phyloP scores from a whole-genome alignment of 2,797 vertebrate species.

The Lindbergichthys nudifrons region DNA sequence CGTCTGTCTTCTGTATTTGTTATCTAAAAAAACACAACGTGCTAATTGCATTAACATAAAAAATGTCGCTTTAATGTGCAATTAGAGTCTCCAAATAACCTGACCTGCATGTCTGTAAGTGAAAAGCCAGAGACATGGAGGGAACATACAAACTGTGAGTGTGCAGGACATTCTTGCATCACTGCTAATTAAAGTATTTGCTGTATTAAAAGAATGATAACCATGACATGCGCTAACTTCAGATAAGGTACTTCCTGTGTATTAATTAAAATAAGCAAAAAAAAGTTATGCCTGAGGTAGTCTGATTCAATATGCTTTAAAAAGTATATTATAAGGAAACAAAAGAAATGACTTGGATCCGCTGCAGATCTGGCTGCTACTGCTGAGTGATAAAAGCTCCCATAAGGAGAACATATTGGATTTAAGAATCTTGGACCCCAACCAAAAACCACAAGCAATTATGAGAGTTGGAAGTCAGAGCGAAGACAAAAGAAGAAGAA shows the following conservation, averaged over 20 bases:
- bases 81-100: slow-evolving; percentile 1
- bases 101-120: not conserved
- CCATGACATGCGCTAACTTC: not conserved
- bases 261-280: slow-evolving; percentile 9
- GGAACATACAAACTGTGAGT: not conserved
- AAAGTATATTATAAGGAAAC: slow-evolving; percentile 5
- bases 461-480: slow-evolving; percentile 43
- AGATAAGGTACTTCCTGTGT: not conserved
- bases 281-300: not conserved
- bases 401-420: slow-evolving; percentile 42
- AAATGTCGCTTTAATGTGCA: not conserved
- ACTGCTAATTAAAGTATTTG: not conserved
- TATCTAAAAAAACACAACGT: slow-evolving; percentile 9
- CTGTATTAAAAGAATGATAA: not conserved
- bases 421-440: slow-evolving; percentile 32
- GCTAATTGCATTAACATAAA: slow-evolving; percentile 28
- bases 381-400: slow-evolving; percentile 28
- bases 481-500: slow-evolving; percentile 34
- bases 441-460: slow-evolving; percentile 51
- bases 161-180: not conserved
- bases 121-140: not conserved
- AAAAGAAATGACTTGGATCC: slow-evolving; percentile 18
- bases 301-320: not conserved
- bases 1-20: slow-evolving; percentile 4
- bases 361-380: slow-evolving; percentile 13